A percentile compares a stretch with the other conserved stretches of the same genome.
Conservation (phyloP, 64 coral and sea anemone genomes). For the Dendrophyllia cribrosa region DNA sequence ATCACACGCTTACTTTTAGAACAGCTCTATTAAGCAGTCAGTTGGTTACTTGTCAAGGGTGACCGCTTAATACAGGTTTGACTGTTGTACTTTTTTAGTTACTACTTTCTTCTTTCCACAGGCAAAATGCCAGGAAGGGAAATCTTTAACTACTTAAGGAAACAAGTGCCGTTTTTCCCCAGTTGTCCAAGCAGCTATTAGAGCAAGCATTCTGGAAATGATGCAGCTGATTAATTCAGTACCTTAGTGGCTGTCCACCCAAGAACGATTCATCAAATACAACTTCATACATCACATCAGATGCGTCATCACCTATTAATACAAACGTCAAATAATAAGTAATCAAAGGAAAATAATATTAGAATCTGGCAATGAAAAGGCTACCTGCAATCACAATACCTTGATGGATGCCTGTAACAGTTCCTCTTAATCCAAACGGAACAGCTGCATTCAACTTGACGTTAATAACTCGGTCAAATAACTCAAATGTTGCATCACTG, state of each 20-base stretch:
- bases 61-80: too few relatives aligned
- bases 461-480: constrained; percentile 96
- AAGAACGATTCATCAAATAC: constrained; percentile 64
- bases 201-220: too few relatives aligned
- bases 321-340: background rate
- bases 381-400: constrained; percentile 24
- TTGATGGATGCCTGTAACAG: constrained; percentile 87
- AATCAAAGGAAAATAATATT: background rate
- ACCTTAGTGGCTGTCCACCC: constrained; percentile 52
- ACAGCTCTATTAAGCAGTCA: too few relatives aligned
- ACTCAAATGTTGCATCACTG: constrained; percentile 80
- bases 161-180: too few relatives aligned
- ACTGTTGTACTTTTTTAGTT: too few relatives aligned
- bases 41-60: too few relatives aligned
- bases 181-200: too few relatives aligned
- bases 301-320: constrained; percentile 14
- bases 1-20: too few relatives aligned
- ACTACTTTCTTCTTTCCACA: too few relatives aligned
- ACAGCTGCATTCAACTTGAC: constrained; percentile 84
- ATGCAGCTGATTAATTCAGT: background rate
- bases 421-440: constrained; percentile 91
- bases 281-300: constrained; percentile 59
- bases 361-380: too few relatives aligned
- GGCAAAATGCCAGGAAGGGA: too few relatives aligned
- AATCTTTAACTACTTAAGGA: too few relatives aligned